Evolutionary conservation across 1,140 invertebrate genomes (phyloP), one percentile per base, ranked within the genome.

Genomic region (Nomia melanderi): DNA sequence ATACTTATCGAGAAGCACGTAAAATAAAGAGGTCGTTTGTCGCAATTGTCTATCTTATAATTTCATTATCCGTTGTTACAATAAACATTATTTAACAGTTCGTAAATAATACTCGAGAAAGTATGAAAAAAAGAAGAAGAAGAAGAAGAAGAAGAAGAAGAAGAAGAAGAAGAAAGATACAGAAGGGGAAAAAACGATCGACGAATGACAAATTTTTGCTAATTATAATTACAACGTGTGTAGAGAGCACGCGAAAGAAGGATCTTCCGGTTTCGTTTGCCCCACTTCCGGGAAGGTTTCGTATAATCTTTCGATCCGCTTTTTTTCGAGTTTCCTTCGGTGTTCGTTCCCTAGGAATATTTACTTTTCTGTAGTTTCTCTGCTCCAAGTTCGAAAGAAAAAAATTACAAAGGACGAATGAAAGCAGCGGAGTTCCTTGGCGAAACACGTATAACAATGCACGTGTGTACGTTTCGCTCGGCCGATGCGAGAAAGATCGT

Each of bases 281-380:
- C 9, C 31, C 14, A 66, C 39, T n/a, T 31, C 25, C 4, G 29
- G 5, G 5, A 44, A 41, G 23, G 23, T 39, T 56, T 39, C 11
- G 0, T 11, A 7, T 50, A n/a, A n/a, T 50, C 47, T n/a, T 4
- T 50, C 20, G 5, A 20, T 20, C 1, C 20, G 5, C 1, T 17
- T 44, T n/a, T 20, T 66, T 14, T 17, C 44, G 33, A 59, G 56
- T 54, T 25, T 5, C 47, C 44, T 77, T 36, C 9, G n/a, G n/a
- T n/a, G n/a, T 31, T 60, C 25, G 44, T 29, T 53, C 67, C 25
- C 39, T 65, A 39, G 70, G 27, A 27, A 44, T 33, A 82, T 73
- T 74, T n/a, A n/a, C n/a, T 83, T 77, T 81, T 84, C 84, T 78
- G 83, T 60, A 85, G 33, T 85, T 85, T 23, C 74, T 81, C 77